These are phyloP conservation scores for Galaxea fascicularis DNA, from an alignment of 92 coral and sea anemone genomes.

Conservation along the genomic window DNA sequence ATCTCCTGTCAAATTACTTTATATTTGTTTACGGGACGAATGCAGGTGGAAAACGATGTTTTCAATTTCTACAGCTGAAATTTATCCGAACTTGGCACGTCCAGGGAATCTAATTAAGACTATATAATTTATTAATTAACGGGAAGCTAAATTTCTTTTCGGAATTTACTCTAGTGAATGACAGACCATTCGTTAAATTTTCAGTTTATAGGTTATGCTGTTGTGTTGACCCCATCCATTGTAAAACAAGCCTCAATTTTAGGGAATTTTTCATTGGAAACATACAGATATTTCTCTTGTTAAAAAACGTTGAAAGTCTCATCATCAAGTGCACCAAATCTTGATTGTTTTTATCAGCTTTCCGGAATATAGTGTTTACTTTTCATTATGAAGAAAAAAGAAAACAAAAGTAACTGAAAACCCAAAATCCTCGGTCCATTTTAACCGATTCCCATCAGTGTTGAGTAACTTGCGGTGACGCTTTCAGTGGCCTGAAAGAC, in stretches of 20 bases:
- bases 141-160: slow-evolving; percentile 35
- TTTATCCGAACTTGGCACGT: slow-evolving; percentile 66
- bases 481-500: slow-evolving; percentile 37
- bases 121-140: slow-evolving; percentile 88
- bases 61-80: slow-evolving; percentile 72
- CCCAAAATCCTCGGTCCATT: slow-evolving; percentile 8
- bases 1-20: slow-evolving; percentile 74
- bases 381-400: slow-evolving; percentile 60
- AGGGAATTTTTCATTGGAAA: neutral
- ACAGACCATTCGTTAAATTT: neutral
- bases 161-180: slow-evolving; percentile 19
- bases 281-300: neutral
- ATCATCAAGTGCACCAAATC: slow-evolving; percentile 31
- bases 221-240: neutral
- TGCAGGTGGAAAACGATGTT: slow-evolving; percentile 76
- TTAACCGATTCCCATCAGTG: slow-evolving; percentile 37
- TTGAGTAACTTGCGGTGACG: slow-evolving; percentile 50
- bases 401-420: slow-evolving; percentile 49
- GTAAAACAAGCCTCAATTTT: neutral
- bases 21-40: slow-evolving; percentile 73
- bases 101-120: slow-evolving; percentile 77
- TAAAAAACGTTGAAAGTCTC: slow-evolving; percentile 3
- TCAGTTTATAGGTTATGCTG: neutral
- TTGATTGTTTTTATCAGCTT: slow-evolving; percentile 63
- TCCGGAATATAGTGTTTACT: slow-evolving; percentile 66